Evolutionary conservation across 2,113 vertebrate genomes (phyloP), one percentile per base, ranked within the genome.

Genomic region (Sinosuthora webbiana): DNA sequence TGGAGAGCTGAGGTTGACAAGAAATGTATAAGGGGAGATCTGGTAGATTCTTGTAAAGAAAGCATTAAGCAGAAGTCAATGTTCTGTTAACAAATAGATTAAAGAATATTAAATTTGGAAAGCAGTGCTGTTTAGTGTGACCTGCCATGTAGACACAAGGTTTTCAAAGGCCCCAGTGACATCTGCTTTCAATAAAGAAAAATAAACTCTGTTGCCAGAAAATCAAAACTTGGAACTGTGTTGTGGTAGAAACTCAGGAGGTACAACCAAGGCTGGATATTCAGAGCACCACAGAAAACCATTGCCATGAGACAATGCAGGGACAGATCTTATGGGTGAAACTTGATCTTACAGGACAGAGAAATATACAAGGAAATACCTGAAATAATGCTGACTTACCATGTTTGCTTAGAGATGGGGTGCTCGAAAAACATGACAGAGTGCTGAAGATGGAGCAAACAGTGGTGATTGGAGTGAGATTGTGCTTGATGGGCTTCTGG

Each of bases 181-280:
- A 81, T 87, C 94, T 95, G 52, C 17, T 95, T 96, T 83, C 81
- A 92, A 65, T 92, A 81, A 83, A 63, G 73, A 78, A 92, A 90
- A 92, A 56, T 60, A 86, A 87, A 81, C n/a, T 69, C 5, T 70
- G 12, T 18, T 64, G 37, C 60, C 47, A 86, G 57, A 83, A 86
- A 92, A 87, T 75, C 22, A 21, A 77, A 80, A 68, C 31, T 87
- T 76, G 35, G 7, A 37, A 22, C 69, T 50, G 16, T 62, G 21
- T 41, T 88, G 41, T n/a, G 45, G 67, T 77, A 57, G 82, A 62
- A 75, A 70, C 25, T 57, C 45, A 71, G 50, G 64, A 89, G 73
- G 52, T 89, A 60, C n/a, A 53, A 39, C 37, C 15, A 52, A 75
- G 16, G 8, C 41, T 37, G 64, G 28, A 9, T 41, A 64, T 33